A percentile compares a stretch with the other conserved stretches of the same genome.
Evolutionary conservation across 2,113 vertebrate species (phyloP).

Genomic region (Emberiza fucata): DNA sequence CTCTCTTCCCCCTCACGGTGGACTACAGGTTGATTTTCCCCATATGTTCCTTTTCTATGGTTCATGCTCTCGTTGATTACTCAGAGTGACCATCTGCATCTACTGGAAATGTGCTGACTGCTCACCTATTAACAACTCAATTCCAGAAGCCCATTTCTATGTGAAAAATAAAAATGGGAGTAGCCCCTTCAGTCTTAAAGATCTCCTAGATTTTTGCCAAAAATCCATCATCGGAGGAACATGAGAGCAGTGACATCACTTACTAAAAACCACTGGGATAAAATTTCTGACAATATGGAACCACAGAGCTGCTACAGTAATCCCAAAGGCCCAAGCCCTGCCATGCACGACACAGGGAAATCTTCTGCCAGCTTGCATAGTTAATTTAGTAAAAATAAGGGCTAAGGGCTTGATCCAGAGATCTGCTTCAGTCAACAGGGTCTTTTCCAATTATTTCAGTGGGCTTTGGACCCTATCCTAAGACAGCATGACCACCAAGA

Average conservation of each 20-base stretch:
- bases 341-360: background rate
- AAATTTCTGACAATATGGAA: background rate
- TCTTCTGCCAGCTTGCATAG: background rate
- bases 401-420: background rate
- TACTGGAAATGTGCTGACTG: background rate
- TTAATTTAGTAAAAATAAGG: background rate
- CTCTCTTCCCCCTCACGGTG: background rate
- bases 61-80: background rate
- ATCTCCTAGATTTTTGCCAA: background rate
- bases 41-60: background rate
- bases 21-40: background rate
- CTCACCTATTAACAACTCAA: background rate
- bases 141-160: background rate
- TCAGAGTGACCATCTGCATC: background rate
- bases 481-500: slow-evolving; percentile 14
- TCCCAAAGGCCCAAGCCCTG: background rate
- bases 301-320: background rate
- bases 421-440: background rate
- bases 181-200: background rate
- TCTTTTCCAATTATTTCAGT: background rate
- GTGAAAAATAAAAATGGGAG: background rate
- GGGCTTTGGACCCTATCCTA: slow-evolving; percentile 32
- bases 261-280: background rate
- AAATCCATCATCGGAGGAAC: background rate
- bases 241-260: background rate